A percentile compares a stretch with the other conserved stretches of the same genome.
phyloP scores from a whole-genome alignment of 2,797 vertebrate species.

The Ceryle rudis region DNA sequence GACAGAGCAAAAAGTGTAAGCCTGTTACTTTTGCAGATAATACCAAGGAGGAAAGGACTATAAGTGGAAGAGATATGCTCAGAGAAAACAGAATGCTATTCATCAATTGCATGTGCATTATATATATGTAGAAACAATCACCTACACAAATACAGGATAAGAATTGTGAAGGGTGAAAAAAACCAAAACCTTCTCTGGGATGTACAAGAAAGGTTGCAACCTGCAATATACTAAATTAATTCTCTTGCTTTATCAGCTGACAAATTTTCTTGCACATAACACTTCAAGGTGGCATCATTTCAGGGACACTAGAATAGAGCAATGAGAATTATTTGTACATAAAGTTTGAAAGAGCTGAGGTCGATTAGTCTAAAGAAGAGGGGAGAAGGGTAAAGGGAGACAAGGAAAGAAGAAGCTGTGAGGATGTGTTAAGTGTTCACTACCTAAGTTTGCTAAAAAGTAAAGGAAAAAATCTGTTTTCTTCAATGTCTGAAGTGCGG shows the following conservation, averaged over 20 bases:
- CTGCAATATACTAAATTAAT: not conserved
- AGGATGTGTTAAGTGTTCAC: accelerated
- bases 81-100: not conserved
- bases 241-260: not conserved
- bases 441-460: not conserved
- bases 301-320: not conserved
- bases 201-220: not conserved
- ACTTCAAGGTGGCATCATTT: not conserved
- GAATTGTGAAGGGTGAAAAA: not conserved
- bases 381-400: not conserved
- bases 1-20: not conserved
- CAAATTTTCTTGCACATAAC: not conserved
- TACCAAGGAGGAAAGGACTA: not conserved
- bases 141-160: not conserved
- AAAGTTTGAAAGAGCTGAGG: not conserved
- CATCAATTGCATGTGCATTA: accelerated
- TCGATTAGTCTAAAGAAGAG: not conserved
- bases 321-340: not conserved
- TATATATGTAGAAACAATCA: not conserved
- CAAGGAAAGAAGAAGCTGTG: not conserved
- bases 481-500: not conserved
- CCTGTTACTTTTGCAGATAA: not conserved
- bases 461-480: not conserved
- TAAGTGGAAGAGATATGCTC: not conserved
- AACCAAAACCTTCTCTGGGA: not conserved